Evolutionary conservation across 2,113 vertebrate genomes (phyloP).

Genomic region (Hippopotamus amphibius): DNA sequence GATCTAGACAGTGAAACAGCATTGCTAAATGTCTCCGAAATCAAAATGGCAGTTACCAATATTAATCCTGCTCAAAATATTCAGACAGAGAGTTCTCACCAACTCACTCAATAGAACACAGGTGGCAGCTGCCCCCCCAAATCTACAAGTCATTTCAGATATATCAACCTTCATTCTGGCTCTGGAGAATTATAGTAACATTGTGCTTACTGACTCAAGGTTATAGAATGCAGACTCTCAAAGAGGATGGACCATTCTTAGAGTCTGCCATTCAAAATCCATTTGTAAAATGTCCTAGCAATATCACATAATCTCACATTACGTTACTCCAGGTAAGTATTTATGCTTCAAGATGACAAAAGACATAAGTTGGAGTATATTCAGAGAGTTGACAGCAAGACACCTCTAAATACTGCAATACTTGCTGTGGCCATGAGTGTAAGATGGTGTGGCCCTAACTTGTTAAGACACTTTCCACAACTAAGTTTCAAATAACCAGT

Average conservation of each 20-base stretch:
- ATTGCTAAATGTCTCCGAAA: slow-evolving; percentile 36
- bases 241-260: neutral
- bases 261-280: slow-evolving; percentile 14
- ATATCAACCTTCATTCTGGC: neutral
- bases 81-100: neutral
- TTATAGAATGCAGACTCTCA: neutral
- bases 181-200: neutral
- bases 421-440: neutral
- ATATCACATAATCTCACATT: neutral
- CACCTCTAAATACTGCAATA: neutral
- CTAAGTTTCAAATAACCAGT: neutral
- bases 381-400: neutral
- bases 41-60: neutral
- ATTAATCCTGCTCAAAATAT: slow-evolving; percentile 43
- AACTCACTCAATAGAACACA: neutral
- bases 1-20: neutral
- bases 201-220: neutral
- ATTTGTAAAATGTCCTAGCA: slow-evolving; percentile 27
- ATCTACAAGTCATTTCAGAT: slow-evolving; percentile 39
- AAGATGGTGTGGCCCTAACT: neutral
- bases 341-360: neutral
- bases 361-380: neutral
- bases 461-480: neutral
- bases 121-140: neutral
- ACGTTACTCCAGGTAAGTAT: neutral